Evolutionary conservation across 1,140 invertebrate genomes (phyloP), one percentile per base, ranked within the genome.

Genomic region (Cotesia chilonis): DNA sequence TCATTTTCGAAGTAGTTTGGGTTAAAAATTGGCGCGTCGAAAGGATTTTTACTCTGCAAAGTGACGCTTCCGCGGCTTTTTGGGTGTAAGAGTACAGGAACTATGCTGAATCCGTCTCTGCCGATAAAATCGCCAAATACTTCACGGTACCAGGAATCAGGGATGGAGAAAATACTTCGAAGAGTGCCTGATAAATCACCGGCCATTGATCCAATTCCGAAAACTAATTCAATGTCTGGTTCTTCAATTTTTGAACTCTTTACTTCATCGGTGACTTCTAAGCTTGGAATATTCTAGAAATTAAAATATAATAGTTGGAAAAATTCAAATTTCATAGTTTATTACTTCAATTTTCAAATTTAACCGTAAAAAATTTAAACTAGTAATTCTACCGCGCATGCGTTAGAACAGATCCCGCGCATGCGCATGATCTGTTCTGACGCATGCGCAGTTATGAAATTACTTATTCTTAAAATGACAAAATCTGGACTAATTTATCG

Each of bases 221-320:
- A 87, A 5, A 95, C 91, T 0, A 95, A 82, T 80, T 96, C 94
- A 68, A 95, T 91, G 76, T 96, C 94, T 0, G 94, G 92, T 74
- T 89, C 87, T 69, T 88, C 85, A 20, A 36, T 73, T 17, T 47
- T 35, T 47, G 51, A 41, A 14, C 7, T 0, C 52, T 47, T 10
- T 72, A 37, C 12, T 14, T 60, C 3, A 14, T 51, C n/a, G 68
- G n/a, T 68, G 4, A 52, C 14, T 1, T 28, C 9, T 67, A 63
- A 20, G 68, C 36, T 63, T 55, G 28, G 28, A 28, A 28, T 28
- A 28, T 28, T 28, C 28, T 28, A 28, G 1, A 28, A 28, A 28
- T 28, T 28, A 28, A 28, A 28, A 28, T 28, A 28, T 28, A 2
- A 28, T 28, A 28, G 17, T 2, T 28, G 1, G 0, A 28, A 28